phyloP scores from a whole-genome alignment of 2,888 invertebrate genomes.

The Pyrochroa serraticornis region DNA sequence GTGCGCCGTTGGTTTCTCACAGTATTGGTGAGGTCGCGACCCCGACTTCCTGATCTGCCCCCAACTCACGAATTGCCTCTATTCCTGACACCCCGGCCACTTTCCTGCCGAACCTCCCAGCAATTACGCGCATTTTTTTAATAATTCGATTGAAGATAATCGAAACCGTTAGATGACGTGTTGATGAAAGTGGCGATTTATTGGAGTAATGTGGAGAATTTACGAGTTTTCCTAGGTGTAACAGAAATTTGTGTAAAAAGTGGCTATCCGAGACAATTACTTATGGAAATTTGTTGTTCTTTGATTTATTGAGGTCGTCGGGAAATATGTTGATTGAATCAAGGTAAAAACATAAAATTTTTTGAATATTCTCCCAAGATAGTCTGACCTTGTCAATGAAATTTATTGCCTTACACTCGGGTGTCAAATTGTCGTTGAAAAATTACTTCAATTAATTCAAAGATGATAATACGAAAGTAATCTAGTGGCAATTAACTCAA shows the following conservation, averaged over 20 bases:
- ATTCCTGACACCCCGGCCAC: slow-evolving; percentile 24
- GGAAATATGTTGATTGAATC: slow-evolving; percentile 33
- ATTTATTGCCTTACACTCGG: slow-evolving; percentile 26
- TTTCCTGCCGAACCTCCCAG: slow-evolving; percentile 20
- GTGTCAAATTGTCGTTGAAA: slow-evolving; percentile 27
- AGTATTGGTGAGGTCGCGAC: slow-evolving; percentile 28
- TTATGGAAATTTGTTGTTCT: slow-evolving; percentile 30
- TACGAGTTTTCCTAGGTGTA: not conserved
- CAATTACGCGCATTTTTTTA: slow-evolving; percentile 11
- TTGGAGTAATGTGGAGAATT: not conserved
- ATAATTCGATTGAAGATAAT: not conserved
- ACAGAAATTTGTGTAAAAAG: not conserved
- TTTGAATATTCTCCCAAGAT: slow-evolving; percentile 32
- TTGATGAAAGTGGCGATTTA: not conserved
- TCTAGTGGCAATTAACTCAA: slow-evolving; percentile 3
- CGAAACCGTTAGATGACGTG: not conserved
- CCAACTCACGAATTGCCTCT: slow-evolving; percentile 25
- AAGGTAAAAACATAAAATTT: slow-evolving; percentile 31
- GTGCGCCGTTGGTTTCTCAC: slow-evolving; percentile 28
- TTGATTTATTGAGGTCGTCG: slow-evolving; percentile 34
- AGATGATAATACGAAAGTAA: slow-evolving; percentile 5
- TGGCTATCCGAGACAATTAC: slow-evolving; percentile 19
- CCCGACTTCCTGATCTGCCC: slow-evolving; percentile 33
- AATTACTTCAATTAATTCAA: slow-evolving; percentile 22
- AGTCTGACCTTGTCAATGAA: slow-evolving; percentile 32